These are phyloP conservation scores for Cochlearius cochlearius DNA, from an alignment of 2,113 vertebrate genomes.

Conservation along the genomic window DNA sequence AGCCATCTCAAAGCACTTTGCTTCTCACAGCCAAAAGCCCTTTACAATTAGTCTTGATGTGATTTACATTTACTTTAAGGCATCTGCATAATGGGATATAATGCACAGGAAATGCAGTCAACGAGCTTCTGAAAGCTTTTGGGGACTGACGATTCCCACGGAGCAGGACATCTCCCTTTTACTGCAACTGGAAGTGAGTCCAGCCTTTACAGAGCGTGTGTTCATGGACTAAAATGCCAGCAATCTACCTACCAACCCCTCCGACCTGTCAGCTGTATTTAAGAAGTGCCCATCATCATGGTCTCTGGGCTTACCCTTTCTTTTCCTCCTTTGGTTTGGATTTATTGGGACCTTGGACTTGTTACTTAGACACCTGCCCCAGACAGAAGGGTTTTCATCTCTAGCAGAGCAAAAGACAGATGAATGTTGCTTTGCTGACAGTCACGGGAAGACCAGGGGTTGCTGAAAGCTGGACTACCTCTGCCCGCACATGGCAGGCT, in stretches of 20 bases:
- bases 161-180: background rate
- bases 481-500: background rate
- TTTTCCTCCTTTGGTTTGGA: background rate
- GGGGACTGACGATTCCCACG: background rate
- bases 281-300: background rate
- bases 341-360: background rate
- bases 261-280: background rate
- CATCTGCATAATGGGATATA: slow-evolving; percentile 17
- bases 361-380: background rate
- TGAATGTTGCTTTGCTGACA: background rate
- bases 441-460: background rate
- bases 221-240: background rate
- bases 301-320: background rate
- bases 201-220: background rate
- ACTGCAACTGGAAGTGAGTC: background rate
- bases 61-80: slow-evolving; percentile 43
- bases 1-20: slow-evolving; percentile 17
- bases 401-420: background rate
- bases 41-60: slow-evolving; percentile 2
- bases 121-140: background rate
- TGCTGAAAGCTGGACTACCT: background rate
- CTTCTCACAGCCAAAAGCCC: background rate
- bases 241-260: background rate
- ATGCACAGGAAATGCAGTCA: slow-evolving; percentile 12
- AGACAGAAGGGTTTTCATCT: background rate